Conservation (phyloP, 2,888 invertebrate genomes). For the Apamea sordens region DNA sequence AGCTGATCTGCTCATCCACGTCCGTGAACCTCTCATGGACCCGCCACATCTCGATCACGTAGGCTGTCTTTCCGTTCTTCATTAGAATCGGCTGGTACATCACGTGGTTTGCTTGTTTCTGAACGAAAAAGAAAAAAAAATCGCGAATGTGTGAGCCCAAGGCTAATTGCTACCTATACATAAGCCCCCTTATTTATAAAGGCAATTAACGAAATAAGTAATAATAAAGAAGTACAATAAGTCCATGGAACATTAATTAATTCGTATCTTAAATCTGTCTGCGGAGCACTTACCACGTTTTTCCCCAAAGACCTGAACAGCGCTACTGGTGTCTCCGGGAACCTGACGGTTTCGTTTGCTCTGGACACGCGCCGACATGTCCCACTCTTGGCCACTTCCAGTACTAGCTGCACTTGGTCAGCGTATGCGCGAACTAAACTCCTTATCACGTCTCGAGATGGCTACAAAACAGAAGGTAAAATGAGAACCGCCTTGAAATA, state of each 20-base stretch:
- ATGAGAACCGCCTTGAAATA: neutral
- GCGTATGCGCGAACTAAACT: constrained; percentile 66
- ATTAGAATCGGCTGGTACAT: constrained; percentile 92
- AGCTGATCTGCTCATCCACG: constrained; percentile 92
- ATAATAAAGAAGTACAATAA: neutral
- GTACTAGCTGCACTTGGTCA: constrained; percentile 64
- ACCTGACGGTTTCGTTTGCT: constrained; percentile 55
- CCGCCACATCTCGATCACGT: constrained; percentile 93
- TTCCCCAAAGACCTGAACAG: constrained; percentile 66
- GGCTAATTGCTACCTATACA: neutral
- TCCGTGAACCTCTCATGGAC: constrained; percentile 89
- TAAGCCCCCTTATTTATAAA: neutral
- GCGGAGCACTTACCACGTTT: constrained; percentile 62
- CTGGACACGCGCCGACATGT: constrained; percentile 67
- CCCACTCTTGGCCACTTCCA: constrained; percentile 71
- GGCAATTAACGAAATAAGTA: neutral
- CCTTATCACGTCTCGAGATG: constrained; percentile 44
- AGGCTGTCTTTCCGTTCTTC: constrained; percentile 91
- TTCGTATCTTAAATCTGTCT: neutral
- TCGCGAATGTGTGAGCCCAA: neutral
- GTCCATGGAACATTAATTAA: neutral
- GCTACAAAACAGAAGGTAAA: constrained; percentile 40
- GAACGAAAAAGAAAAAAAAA: constrained; percentile 24
- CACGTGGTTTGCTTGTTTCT: constrained; percentile 85
- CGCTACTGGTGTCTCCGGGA: constrained; percentile 70